Evolutionary conservation across 1,140 invertebrate species (phyloP).

Genomic region (Cyclina sinensis): DNA sequence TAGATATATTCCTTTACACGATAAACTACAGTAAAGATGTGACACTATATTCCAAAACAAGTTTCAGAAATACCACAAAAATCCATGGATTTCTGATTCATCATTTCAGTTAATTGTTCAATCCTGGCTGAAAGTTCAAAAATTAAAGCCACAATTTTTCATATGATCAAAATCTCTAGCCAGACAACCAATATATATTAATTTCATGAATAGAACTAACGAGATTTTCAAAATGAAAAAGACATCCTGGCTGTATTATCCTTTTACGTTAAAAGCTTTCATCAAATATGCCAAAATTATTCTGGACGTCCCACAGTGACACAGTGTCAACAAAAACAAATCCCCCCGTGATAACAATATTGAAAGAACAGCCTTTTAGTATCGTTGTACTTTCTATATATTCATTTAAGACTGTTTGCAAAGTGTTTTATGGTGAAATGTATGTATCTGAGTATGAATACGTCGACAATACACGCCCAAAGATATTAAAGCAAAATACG

Average conservation of each 20-base stretch:
- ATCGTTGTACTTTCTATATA: not conserved
- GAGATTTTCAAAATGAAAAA: not conserved
- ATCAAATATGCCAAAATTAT: not conserved
- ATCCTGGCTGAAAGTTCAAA: no score
- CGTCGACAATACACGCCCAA: not conserved
- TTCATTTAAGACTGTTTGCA: slow-evolving; percentile 19
- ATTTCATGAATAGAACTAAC: not conserved
- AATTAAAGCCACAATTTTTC: no score
- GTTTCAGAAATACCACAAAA: no score
- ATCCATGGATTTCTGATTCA: no score
- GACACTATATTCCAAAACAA: no score
- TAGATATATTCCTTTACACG: not conserved
- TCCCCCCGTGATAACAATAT: slow-evolving; percentile 53
- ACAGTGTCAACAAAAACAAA: slow-evolving; percentile 38
- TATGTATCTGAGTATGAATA: not conserved
- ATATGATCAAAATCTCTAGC: no score
- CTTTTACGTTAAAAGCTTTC: not conserved
- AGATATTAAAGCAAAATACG: slow-evolving; percentile 27
- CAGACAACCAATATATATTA: no score
- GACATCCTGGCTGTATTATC: not conserved
- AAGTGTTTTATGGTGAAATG: slow-evolving; percentile 5
- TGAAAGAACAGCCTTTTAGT: slow-evolving; percentile 18
- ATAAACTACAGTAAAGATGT: no score
- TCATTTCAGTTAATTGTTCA: no score
- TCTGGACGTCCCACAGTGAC: slow-evolving; percentile 10